Percentiles rank a stretch among this genome's conserved stretches.
These are phyloP conservation scores for Meteorus colon DNA, from an alignment of 2,888 invertebrate species.

Conservation along the genomic window DNA sequence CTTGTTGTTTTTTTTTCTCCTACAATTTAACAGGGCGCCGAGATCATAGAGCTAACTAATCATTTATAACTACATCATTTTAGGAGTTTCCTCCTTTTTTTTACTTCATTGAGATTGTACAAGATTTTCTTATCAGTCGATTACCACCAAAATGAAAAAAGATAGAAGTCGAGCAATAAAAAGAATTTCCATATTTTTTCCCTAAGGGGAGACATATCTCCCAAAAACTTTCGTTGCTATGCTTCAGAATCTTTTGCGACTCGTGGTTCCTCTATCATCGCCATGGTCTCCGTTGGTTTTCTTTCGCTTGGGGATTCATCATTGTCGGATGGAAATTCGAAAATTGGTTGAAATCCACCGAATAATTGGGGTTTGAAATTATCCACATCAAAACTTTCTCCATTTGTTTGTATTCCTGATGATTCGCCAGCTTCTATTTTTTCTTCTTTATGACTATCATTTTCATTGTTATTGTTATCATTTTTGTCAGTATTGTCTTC, in stretches of 20 bases:
- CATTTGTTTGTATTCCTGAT: conserved; percentile 63
- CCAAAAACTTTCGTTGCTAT: not conserved
- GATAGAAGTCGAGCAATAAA: conserved; percentile 21
- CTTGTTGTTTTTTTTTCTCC: not conserved
- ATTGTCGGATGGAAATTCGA: conserved; percentile 70
- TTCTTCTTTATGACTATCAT: conserved; percentile 1
- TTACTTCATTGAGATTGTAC: not conserved
- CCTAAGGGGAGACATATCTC: conserved; percentile 11
- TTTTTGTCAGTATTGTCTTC: not conserved
- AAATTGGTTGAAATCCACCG: conserved; percentile 83
- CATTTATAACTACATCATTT: not conserved
- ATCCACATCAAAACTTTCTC: conserved; percentile 77
- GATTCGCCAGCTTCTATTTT: conserved; percentile 55
- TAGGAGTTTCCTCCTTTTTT: not conserved
- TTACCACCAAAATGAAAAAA: not conserved
- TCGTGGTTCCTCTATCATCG: conserved; percentile 49
- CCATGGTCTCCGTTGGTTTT: conserved; percentile 33
- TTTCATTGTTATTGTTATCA: no score
- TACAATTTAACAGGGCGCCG: conserved; percentile 22
- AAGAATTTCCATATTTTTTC: not conserved
- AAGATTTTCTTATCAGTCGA: conserved; percentile 15
- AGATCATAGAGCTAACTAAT: conserved; percentile 30
- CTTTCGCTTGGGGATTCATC: conserved; percentile 47
- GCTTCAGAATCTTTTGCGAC: conserved; percentile 30
- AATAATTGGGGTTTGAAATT: conserved; percentile 81